These are phyloP conservation scores for Eurytemora carolleeae DNA, from an alignment of 1,140 invertebrate species.

Conservation along the genomic window DNA sequence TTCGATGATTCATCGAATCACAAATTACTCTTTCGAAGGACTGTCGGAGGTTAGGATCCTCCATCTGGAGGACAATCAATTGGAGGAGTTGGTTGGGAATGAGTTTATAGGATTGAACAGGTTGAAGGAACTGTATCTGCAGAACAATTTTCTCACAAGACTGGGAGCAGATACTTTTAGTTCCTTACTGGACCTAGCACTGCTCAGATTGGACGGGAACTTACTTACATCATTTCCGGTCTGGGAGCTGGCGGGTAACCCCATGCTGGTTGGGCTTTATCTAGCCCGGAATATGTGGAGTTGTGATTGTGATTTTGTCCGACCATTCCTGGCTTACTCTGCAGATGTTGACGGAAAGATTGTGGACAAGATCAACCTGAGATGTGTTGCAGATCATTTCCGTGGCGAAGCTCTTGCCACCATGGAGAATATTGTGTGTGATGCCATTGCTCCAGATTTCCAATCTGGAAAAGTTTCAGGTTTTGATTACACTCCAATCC, in stretches of 20 bases:
- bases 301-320: slow-evolving; percentile 26
- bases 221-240: slow-evolving; percentile 53
- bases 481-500: slow-evolving; percentile 4
- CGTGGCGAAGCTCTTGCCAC: background rate
- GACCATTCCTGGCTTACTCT: slow-evolving; percentile 13
- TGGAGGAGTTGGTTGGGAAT: slow-evolving; percentile 56
- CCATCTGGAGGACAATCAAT: slow-evolving; percentile 61
- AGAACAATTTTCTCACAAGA: slow-evolving; percentile 55
- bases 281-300: slow-evolving; percentile 29
- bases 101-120: slow-evolving; percentile 66
- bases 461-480: background rate
- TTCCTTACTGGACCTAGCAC: slow-evolving; percentile 50
- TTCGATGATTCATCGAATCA: slow-evolving; percentile 57
- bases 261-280: slow-evolving; percentile 24
- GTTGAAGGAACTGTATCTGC: slow-evolving; percentile 59
- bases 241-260: slow-evolving; percentile 25
- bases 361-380: background rate
- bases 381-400: background rate
- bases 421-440: background rate
- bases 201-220: slow-evolving; percentile 63
- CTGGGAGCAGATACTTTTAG: slow-evolving; percentile 60
- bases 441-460: background rate
- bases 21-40: slow-evolving; percentile 75
- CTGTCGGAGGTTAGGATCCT: slow-evolving; percentile 40
- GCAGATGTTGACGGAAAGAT: background rate